Conservation (phyloP, 2,797 vertebrate species). For the Mareca penelope region DNA sequence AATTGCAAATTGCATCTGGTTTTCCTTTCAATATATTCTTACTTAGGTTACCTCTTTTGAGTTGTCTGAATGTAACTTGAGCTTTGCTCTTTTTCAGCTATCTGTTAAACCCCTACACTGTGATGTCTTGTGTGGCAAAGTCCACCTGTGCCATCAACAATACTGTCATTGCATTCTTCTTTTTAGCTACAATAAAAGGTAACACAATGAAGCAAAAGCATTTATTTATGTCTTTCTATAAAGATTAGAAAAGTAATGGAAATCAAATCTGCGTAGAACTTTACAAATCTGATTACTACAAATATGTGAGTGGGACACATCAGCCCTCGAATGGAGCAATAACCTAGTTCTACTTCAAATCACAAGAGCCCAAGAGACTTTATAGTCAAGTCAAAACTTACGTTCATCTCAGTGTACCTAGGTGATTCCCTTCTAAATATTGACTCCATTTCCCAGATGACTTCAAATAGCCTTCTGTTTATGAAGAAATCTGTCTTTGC, state of each 20-base stretch:
- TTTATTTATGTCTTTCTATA: not conserved
- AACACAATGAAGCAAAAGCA: not conserved
- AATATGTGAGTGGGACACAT: not conserved
- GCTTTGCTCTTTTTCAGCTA: constrained; percentile 83
- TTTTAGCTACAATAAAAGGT: constrained; percentile 95
- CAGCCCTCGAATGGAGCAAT: not conserved
- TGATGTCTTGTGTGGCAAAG: constrained; percentile 96
- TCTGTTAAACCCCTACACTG: constrained; percentile 94
- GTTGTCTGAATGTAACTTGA: not conserved
- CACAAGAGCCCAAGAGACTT: not conserved
- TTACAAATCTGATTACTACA: not conserved
- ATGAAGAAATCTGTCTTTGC: not conserved
- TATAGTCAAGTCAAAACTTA: not conserved
- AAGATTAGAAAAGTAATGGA: not conserved
- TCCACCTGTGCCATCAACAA: constrained; percentile 97
- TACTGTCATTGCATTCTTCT: constrained; percentile 89
- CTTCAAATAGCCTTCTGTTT: not conserved
- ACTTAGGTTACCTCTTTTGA: not conserved
- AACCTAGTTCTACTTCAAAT: not conserved
- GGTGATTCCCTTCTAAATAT: not conserved
- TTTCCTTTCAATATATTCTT: not conserved
- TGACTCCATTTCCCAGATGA: not conserved
- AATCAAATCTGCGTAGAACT: not conserved
- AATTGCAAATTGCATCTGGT: not conserved
- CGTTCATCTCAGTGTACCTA: not conserved